phyloP scores from a whole-genome alignment of 1,140 invertebrate genomes.

The Pteromalus puparum region DNA sequence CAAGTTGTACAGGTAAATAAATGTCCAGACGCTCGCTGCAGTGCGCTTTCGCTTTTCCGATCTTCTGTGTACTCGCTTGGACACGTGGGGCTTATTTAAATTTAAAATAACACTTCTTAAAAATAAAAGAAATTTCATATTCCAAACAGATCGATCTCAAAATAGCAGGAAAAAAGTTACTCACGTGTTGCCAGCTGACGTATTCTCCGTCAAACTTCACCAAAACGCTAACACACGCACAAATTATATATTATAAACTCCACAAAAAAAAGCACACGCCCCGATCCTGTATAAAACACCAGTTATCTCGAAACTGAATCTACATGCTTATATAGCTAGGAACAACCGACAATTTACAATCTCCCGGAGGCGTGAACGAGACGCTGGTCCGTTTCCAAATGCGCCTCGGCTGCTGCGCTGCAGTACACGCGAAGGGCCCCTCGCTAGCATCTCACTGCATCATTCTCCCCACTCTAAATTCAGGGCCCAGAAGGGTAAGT shows the following conservation, averaged over 20 bases:
- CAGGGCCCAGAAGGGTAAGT: neutral
- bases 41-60: too few species aligned
- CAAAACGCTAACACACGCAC: too few species aligned
- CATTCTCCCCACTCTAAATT: neutral
- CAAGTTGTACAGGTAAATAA: neutral
- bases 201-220: too few species aligned
- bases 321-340: neutral
- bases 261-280: neutral
- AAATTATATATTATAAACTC: too few species aligned
- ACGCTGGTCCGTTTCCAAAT: neutral
- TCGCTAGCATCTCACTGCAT: neutral
- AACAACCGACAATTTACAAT: neutral
- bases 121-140: too few species aligned
- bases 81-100: too few species aligned
- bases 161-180: too few species aligned
- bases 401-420: neutral
- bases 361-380: neutral
- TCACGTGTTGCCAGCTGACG: too few species aligned
- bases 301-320: neutral
- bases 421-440: neutral
- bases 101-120: too few species aligned
- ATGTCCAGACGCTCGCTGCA: neutral
- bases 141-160: too few species aligned
- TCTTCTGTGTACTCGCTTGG: too few species aligned
- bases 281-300: neutral